phyloP scores from a whole-genome alignment of 2,888 invertebrate genomes.

The Eristalis tenax region DNA sequence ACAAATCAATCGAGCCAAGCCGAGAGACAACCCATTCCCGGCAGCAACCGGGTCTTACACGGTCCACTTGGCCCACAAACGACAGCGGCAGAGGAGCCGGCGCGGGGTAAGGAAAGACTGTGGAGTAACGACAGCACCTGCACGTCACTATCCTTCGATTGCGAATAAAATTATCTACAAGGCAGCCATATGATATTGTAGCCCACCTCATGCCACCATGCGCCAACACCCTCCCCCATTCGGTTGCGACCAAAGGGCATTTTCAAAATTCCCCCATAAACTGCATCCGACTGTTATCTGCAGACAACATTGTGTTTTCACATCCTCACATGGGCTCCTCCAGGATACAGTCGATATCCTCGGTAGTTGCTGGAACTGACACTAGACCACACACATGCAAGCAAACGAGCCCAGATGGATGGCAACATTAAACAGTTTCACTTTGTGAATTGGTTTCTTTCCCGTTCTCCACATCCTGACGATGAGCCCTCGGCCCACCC shows the following conservation, averaged over 20 bases:
- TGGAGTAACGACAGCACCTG: slow-evolving; percentile 25
- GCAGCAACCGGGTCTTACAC: not conserved
- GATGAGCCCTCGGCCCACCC: not conserved
- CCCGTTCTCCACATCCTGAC: not conserved
- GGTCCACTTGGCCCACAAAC: not conserved
- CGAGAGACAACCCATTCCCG: not conserved
- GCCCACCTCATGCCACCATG: not conserved
- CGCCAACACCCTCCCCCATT: not conserved
- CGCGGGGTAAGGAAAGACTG: not conserved
- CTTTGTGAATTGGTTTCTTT: not conserved
- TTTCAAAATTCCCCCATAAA: slow-evolving; percentile 38
- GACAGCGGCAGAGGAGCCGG: not conserved
- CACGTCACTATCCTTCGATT: slow-evolving; percentile 47
- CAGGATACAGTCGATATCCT: slow-evolving; percentile 59
- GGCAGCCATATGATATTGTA: not conserved
- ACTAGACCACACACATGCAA: not conserved
- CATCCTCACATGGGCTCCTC: slow-evolving; percentile 31
- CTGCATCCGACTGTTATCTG: slow-evolving; percentile 59
- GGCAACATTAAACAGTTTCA: slow-evolving; percentile 15
- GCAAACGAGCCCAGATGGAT: not conserved
- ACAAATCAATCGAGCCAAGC: not conserved
- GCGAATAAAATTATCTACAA: slow-evolving; percentile 47
- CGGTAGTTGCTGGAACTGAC: slow-evolving; percentile 35
- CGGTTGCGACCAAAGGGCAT: slow-evolving; percentile 7
- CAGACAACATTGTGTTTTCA: slow-evolving; percentile 45